Evolutionary conservation across 2,888 invertebrate genomes (phyloP), one percentile per base, ranked within the genome.

Genomic region (Idaea dimidiata): DNA sequence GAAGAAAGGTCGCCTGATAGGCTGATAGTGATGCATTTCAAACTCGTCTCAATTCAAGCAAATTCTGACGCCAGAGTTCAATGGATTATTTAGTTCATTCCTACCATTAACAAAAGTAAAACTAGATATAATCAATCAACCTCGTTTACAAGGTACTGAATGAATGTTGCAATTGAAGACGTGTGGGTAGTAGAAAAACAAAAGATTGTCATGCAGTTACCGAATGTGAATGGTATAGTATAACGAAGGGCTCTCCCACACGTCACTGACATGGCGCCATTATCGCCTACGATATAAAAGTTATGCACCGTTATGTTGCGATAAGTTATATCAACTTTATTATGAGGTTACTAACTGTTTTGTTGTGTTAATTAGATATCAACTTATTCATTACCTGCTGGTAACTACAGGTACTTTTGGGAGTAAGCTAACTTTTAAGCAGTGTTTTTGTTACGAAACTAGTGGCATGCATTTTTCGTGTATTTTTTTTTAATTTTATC

Each of bases 181-280:
- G 56, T 56, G 56, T 56, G 56, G 56, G 56, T 56, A 17, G 56
- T 56, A 17, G 6, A 56, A 31, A 17, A 59, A 60, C 58, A 56
- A 54, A 54, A 54, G 16, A 18, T 0, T 6, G 16, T 61, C 61
- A 63, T n/a, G 59, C 55, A 7, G 18, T 1, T 24, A n/a, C 58
- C 64, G 64, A 66, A 69, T 68, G 63, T 72, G 59, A 60, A 63
- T 54, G 58, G n/a, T 43, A 31, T 43, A 31, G 55, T 32, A 62
- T n/a, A 17, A 54, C 66, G 58, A 73, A 79, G 77, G 76, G 77
- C 63, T 62, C 75, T 61, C 85, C 85, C 73, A 85, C 84, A 72
- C 74, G 54, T 43, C 65, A 69, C 72, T 70, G 73, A 57, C 69
- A 75, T 70, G 80, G 80, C 79, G 79, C 79, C 81, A 64, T 66